Evolutionary conservation across 2,888 invertebrate species (phyloP).

Genomic region (Imbricaverruca yamaguchii): DNA sequence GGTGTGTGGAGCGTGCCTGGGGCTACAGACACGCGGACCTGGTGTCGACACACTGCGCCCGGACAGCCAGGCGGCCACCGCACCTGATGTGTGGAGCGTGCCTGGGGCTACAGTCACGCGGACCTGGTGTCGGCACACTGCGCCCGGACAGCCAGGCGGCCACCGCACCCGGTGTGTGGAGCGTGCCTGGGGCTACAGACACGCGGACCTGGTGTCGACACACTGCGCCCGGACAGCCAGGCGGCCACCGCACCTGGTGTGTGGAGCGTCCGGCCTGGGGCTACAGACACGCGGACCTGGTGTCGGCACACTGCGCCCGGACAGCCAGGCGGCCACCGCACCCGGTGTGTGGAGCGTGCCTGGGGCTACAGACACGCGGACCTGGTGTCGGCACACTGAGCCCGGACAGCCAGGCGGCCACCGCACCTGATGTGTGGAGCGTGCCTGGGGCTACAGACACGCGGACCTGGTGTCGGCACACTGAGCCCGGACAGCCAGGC

Average conservation of each 20-base stretch:
- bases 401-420: background rate
- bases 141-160: background rate
- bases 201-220: background rate
- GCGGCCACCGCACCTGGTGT: background rate
- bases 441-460: constrained; percentile 48
- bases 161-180: background rate
- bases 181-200: constrained; percentile 51
- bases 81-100: background rate
- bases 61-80: background rate
- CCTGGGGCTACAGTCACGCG: background rate
- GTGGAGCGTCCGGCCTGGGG: no score
- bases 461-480: no score
- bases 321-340: background rate
- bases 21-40: constrained; percentile 30
- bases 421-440: constrained; percentile 35
- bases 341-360: constrained; percentile 44
- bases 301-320: no score
- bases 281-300: background rate
- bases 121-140: no score
- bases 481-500: background rate
- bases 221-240: background rate
- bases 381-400: no score
- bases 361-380: constrained; percentile 39
- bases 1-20: constrained; percentile 47
- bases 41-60: no score